These are phyloP conservation scores for Drosophila sordidula DNA, from an alignment of 2,888 invertebrate species.

Conservation along the genomic window DNA sequence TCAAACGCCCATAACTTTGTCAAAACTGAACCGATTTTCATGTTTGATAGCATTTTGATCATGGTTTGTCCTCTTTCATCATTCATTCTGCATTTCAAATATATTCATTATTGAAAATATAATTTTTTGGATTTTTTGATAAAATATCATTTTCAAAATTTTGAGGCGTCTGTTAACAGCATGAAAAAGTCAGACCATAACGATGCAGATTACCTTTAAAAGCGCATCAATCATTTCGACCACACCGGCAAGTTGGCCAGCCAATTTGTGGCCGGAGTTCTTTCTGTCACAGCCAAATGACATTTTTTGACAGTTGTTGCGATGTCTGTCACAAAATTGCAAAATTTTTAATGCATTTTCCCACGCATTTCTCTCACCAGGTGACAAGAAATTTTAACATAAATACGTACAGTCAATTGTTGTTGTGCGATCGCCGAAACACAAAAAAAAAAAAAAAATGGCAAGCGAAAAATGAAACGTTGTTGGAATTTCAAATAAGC, in stretches of 20 bases:
- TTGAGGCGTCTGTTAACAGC: too few species aligned
- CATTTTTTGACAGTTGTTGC: conserved; percentile 58
- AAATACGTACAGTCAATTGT: conserved; percentile 24
- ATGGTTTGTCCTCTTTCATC: too few species aligned
- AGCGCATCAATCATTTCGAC: conserved; percentile 28
- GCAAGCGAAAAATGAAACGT: conserved; percentile 16
- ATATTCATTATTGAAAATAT: too few species aligned
- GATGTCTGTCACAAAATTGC: conserved; percentile 39
- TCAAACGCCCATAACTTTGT: too few species aligned
- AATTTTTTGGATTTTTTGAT: too few species aligned
- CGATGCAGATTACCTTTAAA: neutral
- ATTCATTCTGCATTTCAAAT: too few species aligned
- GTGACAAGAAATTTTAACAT: conserved; percentile 27
- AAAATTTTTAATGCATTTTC: conserved; percentile 42
- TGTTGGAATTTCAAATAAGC: conserved; percentile 25
- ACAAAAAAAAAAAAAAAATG: too few species aligned
- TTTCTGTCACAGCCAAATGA: conserved; percentile 32
- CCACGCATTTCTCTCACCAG: conserved; percentile 21
- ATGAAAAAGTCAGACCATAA: neutral
- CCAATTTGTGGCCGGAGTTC: conserved; percentile 26
- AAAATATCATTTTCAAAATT: too few species aligned
- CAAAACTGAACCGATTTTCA: too few species aligned
- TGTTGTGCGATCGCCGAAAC: conserved; percentile 11
- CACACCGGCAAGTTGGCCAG: conserved; percentile 11
- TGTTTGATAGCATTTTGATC: too few species aligned